phyloP scores from a whole-genome alignment of 1,140 invertebrate species.

The Atta cephalotes region DNA sequence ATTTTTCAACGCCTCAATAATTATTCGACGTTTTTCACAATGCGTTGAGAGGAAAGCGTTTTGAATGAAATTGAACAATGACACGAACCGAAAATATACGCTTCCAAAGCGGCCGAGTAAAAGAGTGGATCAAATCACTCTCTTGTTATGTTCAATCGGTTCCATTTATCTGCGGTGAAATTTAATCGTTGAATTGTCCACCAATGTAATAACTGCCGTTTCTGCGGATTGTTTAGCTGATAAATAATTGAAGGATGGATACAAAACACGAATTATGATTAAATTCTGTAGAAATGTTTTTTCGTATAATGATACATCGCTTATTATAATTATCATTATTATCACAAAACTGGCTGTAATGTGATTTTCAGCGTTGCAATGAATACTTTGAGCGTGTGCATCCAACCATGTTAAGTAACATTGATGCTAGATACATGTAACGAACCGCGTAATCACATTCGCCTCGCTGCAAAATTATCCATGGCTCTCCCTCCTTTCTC shows the following conservation, averaged over 20 bases:
- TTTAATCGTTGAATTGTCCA: constrained; percentile 38
- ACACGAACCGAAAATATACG: constrained; percentile 25
- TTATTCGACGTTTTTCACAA: neutral
- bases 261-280: constrained; percentile 16
- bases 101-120: constrained; percentile 10
- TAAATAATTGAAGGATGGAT: neutral
- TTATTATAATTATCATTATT: constrained; percentile 24
- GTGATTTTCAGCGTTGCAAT: constrained; percentile 28
- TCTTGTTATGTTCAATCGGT: neutral
- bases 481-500: no score
- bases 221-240: constrained; percentile 22
- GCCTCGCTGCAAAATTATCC: constrained; percentile 35
- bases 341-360: constrained; percentile 5
- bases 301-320: neutral
- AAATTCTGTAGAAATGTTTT: constrained; percentile 36
- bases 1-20: constrained; percentile 2
- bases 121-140: constrained; percentile 33
- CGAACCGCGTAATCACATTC: constrained; percentile 49
- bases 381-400: constrained; percentile 38
- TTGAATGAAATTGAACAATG: constrained; percentile 32
- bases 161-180: constrained; percentile 31
- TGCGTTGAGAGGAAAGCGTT: neutral
- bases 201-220: constrained; percentile 6
- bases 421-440: constrained; percentile 50
- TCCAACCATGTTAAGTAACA: constrained; percentile 43